Evolutionary conservation across 1,140 invertebrate genomes (phyloP).

Genomic region (Melanaphis sacchari): DNA sequence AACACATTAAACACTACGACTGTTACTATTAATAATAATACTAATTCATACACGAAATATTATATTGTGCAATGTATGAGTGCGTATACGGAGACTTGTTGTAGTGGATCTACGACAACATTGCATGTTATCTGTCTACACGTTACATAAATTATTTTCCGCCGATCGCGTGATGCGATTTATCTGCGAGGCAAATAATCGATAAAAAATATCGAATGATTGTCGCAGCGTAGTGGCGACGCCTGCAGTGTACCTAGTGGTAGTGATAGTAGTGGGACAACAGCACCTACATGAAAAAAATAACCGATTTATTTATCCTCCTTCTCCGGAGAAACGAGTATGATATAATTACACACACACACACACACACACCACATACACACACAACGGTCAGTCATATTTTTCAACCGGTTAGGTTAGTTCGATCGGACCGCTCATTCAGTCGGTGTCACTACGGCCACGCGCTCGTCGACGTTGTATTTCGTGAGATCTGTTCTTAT

Average conservation of each 20-base stretch:
- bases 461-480: neutral
- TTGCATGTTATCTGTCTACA: neutral
- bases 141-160: neutral
- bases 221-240: neutral
- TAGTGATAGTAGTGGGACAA: neutral
- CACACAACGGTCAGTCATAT: neutral
- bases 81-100: neutral
- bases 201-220: neutral
- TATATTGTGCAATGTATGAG: neutral
- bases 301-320: neutral
- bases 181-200: neutral
- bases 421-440: neutral
- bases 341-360: too few species aligned
- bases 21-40: neutral
- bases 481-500: neutral
- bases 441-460: neutral
- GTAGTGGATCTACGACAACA: neutral
- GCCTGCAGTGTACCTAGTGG: neutral
- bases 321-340: neutral
- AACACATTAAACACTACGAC: neutral
- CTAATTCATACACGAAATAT: neutral
- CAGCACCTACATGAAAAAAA: neutral
- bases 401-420: conserved; percentile 5
- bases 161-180: neutral
- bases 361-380: too few species aligned